phyloP scores from a whole-genome alignment of 2,797 vertebrate species.

The Lepilemur ruficaudatus region DNA sequence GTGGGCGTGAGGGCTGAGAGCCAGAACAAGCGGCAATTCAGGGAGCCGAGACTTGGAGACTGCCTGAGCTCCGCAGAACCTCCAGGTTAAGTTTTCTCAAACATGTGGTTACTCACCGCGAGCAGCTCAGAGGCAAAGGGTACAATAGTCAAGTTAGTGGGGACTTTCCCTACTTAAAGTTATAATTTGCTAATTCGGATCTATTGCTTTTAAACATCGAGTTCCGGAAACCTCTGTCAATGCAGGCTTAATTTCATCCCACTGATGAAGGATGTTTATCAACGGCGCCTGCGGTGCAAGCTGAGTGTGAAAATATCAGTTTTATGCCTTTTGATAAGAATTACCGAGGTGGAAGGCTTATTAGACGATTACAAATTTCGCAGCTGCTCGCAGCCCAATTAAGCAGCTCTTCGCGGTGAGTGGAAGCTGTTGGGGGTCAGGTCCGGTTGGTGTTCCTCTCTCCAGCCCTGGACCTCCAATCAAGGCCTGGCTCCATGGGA shows the following conservation, averaged over 20 bases:
- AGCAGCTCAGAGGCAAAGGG: constrained; percentile 31
- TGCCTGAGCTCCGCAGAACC: background rate
- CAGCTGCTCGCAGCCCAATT: constrained; percentile 66
- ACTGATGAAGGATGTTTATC: constrained; percentile 74
- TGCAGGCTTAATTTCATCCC: constrained; percentile 70
- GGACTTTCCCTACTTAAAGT: constrained; percentile 51
- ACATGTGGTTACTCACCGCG: constrained; percentile 49
- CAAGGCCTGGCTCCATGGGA: background rate
- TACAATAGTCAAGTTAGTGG: constrained; percentile 39
- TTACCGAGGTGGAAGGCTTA: constrained; percentile 61
- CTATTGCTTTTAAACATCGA: constrained; percentile 77
- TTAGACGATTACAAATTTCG: constrained; percentile 71
- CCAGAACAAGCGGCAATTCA: background rate
- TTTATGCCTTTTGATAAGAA: constrained; percentile 71
- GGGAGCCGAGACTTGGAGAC: background rate
- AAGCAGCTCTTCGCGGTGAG: constrained; percentile 54
- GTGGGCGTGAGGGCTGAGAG: background rate
- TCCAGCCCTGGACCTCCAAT: constrained; percentile 32
- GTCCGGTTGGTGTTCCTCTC: background rate
- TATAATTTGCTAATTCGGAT: constrained; percentile 79
- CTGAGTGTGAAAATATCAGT: constrained; percentile 72
- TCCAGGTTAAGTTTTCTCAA: constrained; percentile 44
- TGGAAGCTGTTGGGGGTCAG: constrained; percentile 41
- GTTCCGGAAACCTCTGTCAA: constrained; percentile 69
- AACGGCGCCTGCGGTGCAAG: constrained; percentile 58